These are phyloP conservation scores for Schlechtendalia chinensis DNA, from an alignment of 1,140 invertebrate species.

Conservation along the genomic window DNA sequence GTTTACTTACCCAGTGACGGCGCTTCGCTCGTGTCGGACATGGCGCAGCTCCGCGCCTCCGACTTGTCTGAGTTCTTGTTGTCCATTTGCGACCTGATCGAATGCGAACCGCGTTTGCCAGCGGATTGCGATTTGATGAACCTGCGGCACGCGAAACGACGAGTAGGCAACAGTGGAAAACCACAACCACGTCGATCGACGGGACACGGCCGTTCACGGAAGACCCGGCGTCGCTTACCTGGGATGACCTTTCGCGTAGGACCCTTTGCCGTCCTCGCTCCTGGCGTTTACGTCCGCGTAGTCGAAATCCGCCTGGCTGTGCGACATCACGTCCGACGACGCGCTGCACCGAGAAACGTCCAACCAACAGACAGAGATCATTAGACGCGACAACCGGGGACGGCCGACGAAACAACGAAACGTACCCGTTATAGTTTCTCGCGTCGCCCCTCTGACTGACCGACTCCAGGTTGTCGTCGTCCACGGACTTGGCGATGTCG, in stretches of 20 bases:
- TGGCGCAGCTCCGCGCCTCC: constrained; percentile 81
- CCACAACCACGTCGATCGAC: no score
- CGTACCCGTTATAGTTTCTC: constrained; percentile 53
- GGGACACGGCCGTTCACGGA: no score
- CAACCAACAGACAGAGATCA: background rate
- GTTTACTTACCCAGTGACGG: constrained; percentile 74
- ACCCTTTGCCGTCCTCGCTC: constrained; percentile 65
- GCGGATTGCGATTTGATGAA: constrained; percentile 80
- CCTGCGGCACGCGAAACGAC: no score
- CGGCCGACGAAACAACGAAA: background rate
- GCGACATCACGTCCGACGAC: constrained; percentile 54
- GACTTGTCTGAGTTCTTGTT: constrained; percentile 65
- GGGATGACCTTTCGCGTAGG: constrained; percentile 62
- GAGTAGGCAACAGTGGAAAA: no score
- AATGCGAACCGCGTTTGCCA: constrained; percentile 76
- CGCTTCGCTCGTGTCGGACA: constrained; percentile 92
- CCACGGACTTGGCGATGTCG: constrained; percentile 55
- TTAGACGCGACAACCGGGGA: no score
- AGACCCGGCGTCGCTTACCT: constrained; percentile 63
- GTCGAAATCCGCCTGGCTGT: constrained; percentile 63
- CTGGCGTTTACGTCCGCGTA: constrained; percentile 67
- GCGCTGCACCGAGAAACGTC: constrained; percentile 51
- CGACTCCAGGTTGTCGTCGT: constrained; percentile 61
- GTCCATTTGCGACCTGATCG: constrained; percentile 76
- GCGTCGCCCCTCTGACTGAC: constrained; percentile 56